A percentile compares a stretch with the other conserved stretches of the same genome.
phyloP scores from a whole-genome alignment of 2,797 vertebrate species.

The Sarcoramphus papa region DNA sequence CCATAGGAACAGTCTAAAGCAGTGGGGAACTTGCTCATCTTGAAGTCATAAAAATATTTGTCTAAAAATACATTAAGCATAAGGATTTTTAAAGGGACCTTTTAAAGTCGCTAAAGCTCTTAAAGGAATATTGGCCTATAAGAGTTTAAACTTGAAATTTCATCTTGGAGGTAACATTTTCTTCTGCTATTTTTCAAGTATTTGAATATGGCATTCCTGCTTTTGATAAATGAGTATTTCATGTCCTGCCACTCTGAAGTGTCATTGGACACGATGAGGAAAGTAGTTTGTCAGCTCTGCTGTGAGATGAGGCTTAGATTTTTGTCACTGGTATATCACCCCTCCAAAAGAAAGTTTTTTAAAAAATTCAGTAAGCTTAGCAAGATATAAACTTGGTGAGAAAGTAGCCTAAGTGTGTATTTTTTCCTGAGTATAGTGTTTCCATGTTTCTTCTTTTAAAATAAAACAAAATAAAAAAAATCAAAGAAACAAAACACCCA shows the following conservation, averaged over 20 bases:
- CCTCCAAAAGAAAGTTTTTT: neutral
- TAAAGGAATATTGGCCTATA: neutral
- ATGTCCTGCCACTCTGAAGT: neutral
- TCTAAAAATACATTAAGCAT: constrained; percentile 51
- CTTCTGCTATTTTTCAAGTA: neutral
- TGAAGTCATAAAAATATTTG: constrained; percentile 52
- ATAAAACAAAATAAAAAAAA: neutral
- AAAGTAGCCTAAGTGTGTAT: neutral
- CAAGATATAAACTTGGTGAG: neutral
- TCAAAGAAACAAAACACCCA: neutral
- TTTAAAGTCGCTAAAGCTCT: neutral
- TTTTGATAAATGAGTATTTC: neutral
- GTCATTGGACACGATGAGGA: neutral
- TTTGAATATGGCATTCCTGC: neutral
- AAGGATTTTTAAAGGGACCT: constrained; percentile 33
- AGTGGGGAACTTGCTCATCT: neutral
- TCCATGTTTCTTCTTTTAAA: neutral
- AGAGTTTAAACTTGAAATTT: neutral
- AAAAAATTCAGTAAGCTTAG: neutral
- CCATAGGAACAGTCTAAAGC: constrained; percentile 42
- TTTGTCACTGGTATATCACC: neutral
- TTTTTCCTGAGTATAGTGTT: neutral
- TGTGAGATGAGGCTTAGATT: neutral
- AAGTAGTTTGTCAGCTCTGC: neutral
- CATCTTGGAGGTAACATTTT: neutral